phyloP scores from a whole-genome alignment of 2,888 invertebrate species.

The Masnerella sp. region DNA sequence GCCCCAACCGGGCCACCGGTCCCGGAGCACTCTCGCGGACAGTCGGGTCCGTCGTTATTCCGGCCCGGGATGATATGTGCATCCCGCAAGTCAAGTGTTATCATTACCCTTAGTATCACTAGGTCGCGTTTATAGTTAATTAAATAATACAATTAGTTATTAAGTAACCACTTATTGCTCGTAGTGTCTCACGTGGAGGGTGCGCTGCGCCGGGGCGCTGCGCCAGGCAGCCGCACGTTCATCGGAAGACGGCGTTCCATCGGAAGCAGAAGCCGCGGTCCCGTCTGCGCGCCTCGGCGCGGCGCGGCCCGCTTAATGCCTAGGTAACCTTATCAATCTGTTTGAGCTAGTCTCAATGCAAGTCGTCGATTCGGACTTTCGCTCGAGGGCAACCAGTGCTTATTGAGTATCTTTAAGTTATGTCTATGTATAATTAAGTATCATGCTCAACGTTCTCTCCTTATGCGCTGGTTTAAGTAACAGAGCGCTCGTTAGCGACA shows the following conservation, averaged over 20 bases:
- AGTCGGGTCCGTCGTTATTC: too few relatives aligned
- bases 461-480: conserved; percentile 60
- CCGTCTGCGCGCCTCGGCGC: not conserved
- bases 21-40: too few relatives aligned
- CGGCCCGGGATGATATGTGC: conserved; percentile 57
- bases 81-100: conserved; percentile 45
- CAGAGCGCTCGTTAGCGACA: conserved; percentile 59
- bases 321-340: conserved; percentile 53
- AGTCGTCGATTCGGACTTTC: conserved; percentile 51
- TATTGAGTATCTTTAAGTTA: conserved; percentile 61
- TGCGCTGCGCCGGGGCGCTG: not conserved
- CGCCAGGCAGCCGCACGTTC: too few relatives aligned
- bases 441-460: conserved; percentile 57
- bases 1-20: conserved; percentile 29
- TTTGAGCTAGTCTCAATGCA: conserved; percentile 63
- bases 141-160: conserved; percentile 63
- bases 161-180: conserved; percentile 75
- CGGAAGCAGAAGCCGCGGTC: conserved; percentile 28
- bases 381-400: conserved; percentile 56
- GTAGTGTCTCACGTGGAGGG: conserved; percentile 65
- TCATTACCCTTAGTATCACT: conserved; percentile 58
- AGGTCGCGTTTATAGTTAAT: conserved; percentile 62
- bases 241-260: conserved; percentile 29
- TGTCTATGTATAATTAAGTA: conserved; percentile 55
- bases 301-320: conserved; percentile 27